phyloP scores from a whole-genome alignment of 1,140 invertebrate species.

The Pollicipes pollicipes region DNA sequence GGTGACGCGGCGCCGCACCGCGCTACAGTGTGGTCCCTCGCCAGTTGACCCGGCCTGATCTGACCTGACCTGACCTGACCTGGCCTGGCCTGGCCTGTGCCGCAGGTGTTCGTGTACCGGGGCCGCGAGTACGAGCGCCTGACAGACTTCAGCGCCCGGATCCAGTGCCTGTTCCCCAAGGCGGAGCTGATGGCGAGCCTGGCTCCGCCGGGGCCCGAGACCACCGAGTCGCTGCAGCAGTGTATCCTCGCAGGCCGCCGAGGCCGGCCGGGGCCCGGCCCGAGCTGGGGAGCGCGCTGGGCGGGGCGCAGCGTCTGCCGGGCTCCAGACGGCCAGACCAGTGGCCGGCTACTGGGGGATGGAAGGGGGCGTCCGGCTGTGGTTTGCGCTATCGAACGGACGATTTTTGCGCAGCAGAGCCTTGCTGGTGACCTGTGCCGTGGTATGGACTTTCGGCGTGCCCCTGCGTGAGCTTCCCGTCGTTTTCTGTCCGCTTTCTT shows the following conservation, averaged over 20 bases:
- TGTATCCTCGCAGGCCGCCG: slow-evolving; percentile 37
- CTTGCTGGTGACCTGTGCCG: too few relatives aligned
- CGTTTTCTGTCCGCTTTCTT: too few relatives aligned
- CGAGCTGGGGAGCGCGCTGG: too few relatives aligned
- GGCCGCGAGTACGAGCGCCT: slow-evolving; percentile 82
- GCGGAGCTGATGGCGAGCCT: slow-evolving; percentile 71
- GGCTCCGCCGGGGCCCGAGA: slow-evolving; percentile 56
- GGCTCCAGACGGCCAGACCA: not conserved
- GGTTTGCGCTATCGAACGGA: slow-evolving; percentile 33
- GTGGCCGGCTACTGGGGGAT: slow-evolving; percentile 1
- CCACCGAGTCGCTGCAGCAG: slow-evolving; percentile 55
- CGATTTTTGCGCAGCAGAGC: not conserved
- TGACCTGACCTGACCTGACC: too few relatives aligned
- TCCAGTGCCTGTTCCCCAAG: slow-evolving; percentile 70
- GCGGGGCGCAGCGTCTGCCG: too few relatives aligned
- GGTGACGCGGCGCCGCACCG: too few relatives aligned
- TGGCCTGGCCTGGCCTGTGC: not conserved
- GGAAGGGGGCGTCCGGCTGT: slow-evolving; percentile 79
- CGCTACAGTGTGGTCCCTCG: too few relatives aligned
- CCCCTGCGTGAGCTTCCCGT: too few relatives aligned
- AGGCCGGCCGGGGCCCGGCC: too few relatives aligned
- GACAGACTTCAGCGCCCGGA: slow-evolving; percentile 65
- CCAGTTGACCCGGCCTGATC: too few relatives aligned
- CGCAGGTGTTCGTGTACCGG: slow-evolving; percentile 65
- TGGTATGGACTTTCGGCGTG: too few relatives aligned